Evolutionary conservation across 2,888 invertebrate genomes (phyloP), one percentile per base, ranked within the genome.

Genomic region (Phymatocera aterrima): DNA sequence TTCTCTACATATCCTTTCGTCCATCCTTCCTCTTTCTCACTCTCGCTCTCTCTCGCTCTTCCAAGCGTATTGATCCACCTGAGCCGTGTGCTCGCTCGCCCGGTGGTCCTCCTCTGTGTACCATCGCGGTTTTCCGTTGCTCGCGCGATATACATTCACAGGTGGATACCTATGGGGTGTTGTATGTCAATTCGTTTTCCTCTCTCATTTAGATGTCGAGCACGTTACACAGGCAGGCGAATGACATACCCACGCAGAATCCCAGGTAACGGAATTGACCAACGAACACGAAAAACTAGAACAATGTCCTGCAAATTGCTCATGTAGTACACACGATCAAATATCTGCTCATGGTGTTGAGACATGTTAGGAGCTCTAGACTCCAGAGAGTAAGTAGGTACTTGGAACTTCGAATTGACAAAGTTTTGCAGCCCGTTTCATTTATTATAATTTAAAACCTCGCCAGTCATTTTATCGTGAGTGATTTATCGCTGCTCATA

Each of bases 11-110:
- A 74, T 24, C 54, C 77, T 37, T 74, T 77, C 64, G 78, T 43
- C 64, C 61, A 54, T 46, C 57, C 79, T 31, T 78, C 65, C 61
- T 79, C 78, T 37, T 34, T 79, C 54, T 77, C 34, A 64, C 61
- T 81, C 79, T 78, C 78, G 72, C 81, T 80, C 81, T 51, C 68
- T 82, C 79, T 83, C 80, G 84, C 85, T 84, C 77, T 81, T 82
- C 80, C 82, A 60, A 79, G 80, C 79, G 86, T 88, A 88, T 88
- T 88, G 88, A 88, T 88, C 88, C 85, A 65, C 68, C 80, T 82
- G 83, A 82, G 82, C 84, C 84, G 84, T 83, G 83, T 81, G 84
- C 82, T 84, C 80, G 83, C 83, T 82, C 80, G 83, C 83, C 82
- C 81, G 83, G 83, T 82, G 80, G 81, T 84, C 84, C 82, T 84